Evolutionary conservation across 2,113 vertebrate genomes (phyloP).

Genomic region (Scophthalmus maximus): DNA sequence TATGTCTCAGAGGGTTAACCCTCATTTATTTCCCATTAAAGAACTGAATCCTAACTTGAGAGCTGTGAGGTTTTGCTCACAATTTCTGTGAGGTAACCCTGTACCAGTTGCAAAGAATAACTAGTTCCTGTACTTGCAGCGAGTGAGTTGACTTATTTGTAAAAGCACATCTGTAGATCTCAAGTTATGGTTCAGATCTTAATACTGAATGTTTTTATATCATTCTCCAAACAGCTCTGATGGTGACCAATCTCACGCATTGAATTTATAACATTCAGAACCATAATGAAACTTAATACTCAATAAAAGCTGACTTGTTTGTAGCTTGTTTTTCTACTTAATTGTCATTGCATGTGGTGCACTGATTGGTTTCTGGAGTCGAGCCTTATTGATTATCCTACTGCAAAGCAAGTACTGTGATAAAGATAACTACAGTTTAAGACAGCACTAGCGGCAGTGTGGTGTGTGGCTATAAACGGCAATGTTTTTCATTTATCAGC

Average conservation of each 20-base stretch:
- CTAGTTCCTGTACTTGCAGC: conserved; percentile 20
- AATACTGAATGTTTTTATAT: conserved; percentile 46
- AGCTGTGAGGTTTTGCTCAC: conserved; percentile 26
- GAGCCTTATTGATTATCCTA: conserved; percentile 57
- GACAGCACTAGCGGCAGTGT: conserved; percentile 37
- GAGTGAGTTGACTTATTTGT: not conserved
- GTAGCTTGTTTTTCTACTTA: conserved; percentile 20
- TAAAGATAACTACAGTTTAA: conserved; percentile 63
- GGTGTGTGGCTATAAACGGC: conserved; percentile 51
- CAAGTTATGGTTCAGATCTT: conserved; percentile 52
- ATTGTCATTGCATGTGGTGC: not conserved
- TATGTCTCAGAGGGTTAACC: conserved; percentile 24
- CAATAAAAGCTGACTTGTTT: conserved; percentile 75
- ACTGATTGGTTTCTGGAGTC: conserved; percentile 3
- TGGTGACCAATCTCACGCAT: conserved; percentile 30
- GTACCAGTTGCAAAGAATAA: conserved; percentile 7
- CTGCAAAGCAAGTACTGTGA: conserved; percentile 50
- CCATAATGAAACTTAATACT: conserved; percentile 48
- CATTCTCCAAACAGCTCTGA: conserved; percentile 29
- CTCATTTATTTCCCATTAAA: conserved; percentile 46
- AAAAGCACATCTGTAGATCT: conserved; percentile 17
- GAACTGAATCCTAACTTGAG: conserved; percentile 55
- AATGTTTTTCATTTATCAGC: conserved; percentile 70
- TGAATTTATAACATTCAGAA: conserved; percentile 44
- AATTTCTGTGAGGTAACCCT: not conserved